A percentile compares a stretch with the other conserved stretches of the same genome.
These are phyloP conservation scores for Falco cherrug DNA, from an alignment of 2,797 vertebrate species.

Conservation along the genomic window DNA sequence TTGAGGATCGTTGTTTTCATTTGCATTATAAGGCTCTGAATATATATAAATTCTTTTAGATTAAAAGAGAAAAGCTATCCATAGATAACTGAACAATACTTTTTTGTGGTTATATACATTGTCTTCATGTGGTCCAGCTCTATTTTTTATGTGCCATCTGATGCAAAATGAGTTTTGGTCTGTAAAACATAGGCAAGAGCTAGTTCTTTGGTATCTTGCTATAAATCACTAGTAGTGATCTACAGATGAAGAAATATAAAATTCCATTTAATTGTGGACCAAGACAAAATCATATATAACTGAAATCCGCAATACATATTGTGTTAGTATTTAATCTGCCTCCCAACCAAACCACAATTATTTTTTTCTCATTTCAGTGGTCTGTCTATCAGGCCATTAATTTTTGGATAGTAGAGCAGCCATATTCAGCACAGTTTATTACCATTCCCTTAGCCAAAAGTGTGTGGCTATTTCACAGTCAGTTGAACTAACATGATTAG, in stretches of 20 bases:
- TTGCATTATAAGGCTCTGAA: neutral
- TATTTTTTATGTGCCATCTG: neutral
- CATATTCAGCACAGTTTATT: neutral
- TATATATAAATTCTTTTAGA: neutral
- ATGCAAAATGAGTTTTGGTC: neutral
- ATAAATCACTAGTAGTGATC: neutral
- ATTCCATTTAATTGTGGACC: neutral
- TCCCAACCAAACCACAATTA: neutral
- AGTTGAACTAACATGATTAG: neutral
- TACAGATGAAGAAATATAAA: neutral
- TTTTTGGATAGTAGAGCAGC: neutral
- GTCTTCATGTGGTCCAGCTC: neutral
- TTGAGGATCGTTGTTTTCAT: neutral
- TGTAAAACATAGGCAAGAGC: neutral
- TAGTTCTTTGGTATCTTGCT: neutral
- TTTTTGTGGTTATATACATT: neutral
- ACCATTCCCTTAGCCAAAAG: neutral
- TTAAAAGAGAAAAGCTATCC: neutral
- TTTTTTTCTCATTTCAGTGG: neutral
- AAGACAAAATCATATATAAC: neutral
- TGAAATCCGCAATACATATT: neutral
- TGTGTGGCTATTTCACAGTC: neutral
- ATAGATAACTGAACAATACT: neutral
- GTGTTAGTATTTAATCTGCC: neutral
- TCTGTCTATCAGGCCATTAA: neutral